phyloP scores from a whole-genome alignment of 2,113 vertebrate genomes.

The Dromas ardeola region DNA sequence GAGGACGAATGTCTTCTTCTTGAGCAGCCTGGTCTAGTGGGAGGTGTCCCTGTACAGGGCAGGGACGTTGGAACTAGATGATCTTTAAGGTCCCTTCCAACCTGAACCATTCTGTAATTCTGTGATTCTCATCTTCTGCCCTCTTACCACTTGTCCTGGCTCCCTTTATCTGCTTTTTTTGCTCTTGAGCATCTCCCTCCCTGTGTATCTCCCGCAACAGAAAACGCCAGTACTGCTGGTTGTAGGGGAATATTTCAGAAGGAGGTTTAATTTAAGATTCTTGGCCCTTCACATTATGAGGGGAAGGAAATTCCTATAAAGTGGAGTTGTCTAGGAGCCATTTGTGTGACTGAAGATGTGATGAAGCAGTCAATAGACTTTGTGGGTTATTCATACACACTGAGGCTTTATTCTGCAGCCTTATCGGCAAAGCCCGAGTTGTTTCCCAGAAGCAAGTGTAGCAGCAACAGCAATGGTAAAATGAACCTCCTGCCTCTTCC shows the following conservation, averaged over 20 bases:
- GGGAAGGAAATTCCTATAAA: not conserved
- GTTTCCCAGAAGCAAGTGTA: not conserved
- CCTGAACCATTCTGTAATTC: no score
- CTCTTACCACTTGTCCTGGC: not conserved
- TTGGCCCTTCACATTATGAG: not conserved
- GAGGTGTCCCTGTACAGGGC: no score
- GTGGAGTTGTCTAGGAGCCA: not conserved
- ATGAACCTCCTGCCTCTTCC: not conserved
- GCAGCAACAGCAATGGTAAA: not conserved
- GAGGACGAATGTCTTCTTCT: not conserved
- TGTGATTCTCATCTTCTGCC: not conserved
- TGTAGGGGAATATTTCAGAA: not conserved
- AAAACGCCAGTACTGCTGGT: not conserved
- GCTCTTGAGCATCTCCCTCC: not conserved
- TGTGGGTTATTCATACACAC: not conserved
- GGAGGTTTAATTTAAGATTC: not conserved
- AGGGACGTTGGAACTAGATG: no score
- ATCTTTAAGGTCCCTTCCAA: no score
- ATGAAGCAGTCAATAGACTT: not conserved
- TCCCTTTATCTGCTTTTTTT: not conserved
- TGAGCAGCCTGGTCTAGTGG: no score
- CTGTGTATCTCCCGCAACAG: fast-evolving
- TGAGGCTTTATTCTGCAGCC: not conserved
- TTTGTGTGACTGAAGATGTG: not conserved
- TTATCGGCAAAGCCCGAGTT: fast-evolving